A percentile compares a stretch with the other conserved stretches of the same genome.
Evolutionary conservation across 2,888 invertebrate genomes (phyloP).

Genomic region (Drosophila infuscata): DNA sequence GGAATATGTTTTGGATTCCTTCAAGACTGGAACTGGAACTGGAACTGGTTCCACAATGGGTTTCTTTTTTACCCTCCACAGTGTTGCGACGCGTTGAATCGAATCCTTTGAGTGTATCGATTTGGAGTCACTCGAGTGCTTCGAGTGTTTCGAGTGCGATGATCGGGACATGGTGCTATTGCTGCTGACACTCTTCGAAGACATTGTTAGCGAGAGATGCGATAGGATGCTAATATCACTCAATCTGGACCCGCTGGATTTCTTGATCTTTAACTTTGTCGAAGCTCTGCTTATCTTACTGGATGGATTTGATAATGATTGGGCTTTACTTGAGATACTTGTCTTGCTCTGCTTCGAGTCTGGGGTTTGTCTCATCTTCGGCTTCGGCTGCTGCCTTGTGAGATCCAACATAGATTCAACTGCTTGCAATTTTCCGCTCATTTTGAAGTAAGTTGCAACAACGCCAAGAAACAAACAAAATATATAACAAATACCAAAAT

Average conservation of each 20-base stretch:
- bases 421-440: not conserved
- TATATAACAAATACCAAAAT: not conserved
- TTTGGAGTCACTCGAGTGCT: not conserved
- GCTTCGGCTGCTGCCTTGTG: not conserved
- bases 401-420: not conserved
- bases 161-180: not conserved
- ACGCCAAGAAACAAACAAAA: not conserved
- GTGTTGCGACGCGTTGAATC: too few relatives aligned
- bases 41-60: not conserved
- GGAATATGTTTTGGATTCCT: not conserved
- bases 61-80: not conserved
- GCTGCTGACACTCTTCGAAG: not conserved
- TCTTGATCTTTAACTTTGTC: not conserved
- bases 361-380: not conserved
- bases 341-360: not conserved
- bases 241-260: too few relatives aligned
- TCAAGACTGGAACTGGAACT: not conserved
- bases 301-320: not conserved
- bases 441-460: not conserved
- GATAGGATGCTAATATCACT: not conserved
- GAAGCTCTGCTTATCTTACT: not conserved
- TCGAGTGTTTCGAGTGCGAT: not conserved
- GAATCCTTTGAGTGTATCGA: not conserved
- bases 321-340: not conserved
- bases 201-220: not conserved